Evolutionary conservation across 2,888 invertebrate species (phyloP), one percentile per base, ranked within the genome.

Genomic region (Odontocerum albicorne): DNA sequence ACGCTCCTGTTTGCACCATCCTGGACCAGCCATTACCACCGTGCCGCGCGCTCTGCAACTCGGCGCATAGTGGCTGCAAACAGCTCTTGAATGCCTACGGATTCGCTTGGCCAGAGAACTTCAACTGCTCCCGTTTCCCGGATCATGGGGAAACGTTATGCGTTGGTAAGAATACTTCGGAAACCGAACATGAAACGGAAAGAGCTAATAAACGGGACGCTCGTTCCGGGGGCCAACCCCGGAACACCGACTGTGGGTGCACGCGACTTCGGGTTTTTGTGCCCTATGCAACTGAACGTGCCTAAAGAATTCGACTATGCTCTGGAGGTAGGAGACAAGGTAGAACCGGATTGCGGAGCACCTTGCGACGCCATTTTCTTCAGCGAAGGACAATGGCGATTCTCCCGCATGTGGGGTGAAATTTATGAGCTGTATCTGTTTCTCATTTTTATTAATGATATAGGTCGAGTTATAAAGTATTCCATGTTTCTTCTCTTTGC

Each of bases 321-420:
- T 27, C 75, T 96, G 31, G 88, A 87, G 74, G 90, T 92, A 57
- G 90, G 88, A 4, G 85, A 87, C 61, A 88, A 88, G 72, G 77
- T 85, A 43, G 81, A 82, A 65, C 67, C 72, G 57, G 87, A 92
- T 66, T 93, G 93, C 73, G 92, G 92, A 22, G 90, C 93, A 3
- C 96, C 96, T 1, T 97, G 96, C 69, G 86, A 90, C 69, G 88
- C 89, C 65, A 91, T 95, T 89, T 94, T 96, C 72, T 96, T 96
- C 70, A 86, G 83, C 49, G 84, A 87, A 64, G 83, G 85, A 62
- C 89, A 96, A 68, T 83, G 89, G 55, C 83, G 84, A 43, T 92
- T 95, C 68, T 85, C 96, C 0, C 82, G 90, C 63, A 79, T 90
- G 47, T 97, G 97, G 96, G 91, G n/a, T n/a, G n/a, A n/a, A n/a